Conservation (phyloP, 2,113 vertebrate species). For the Leucoraja erinaceus region DNA sequence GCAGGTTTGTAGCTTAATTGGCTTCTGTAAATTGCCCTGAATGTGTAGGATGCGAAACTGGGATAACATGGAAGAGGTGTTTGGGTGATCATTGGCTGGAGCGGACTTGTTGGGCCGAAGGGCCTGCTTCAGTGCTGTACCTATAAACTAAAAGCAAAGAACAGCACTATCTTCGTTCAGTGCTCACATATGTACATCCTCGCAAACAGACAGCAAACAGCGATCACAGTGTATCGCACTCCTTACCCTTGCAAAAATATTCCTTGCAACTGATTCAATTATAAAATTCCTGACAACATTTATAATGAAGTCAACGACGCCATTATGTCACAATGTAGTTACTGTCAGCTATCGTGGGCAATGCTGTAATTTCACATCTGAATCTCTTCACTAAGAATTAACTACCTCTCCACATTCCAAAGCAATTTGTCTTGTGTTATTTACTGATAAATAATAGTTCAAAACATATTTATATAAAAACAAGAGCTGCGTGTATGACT, state of each 20-base stretch:
- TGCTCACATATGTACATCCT: neutral
- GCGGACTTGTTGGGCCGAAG: too few species aligned
- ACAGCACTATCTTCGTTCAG: neutral
- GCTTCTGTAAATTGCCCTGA: too few species aligned
- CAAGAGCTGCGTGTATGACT: neutral
- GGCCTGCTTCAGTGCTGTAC: too few species aligned
- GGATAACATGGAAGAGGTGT: too few species aligned
- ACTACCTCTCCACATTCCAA: neutral
- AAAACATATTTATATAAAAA: slow-evolving; percentile 19
- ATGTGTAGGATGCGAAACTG: too few species aligned
- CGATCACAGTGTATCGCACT: neutral
- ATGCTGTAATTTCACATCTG: neutral
- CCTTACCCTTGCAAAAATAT: neutral
- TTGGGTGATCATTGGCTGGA: too few species aligned
- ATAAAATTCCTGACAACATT: neutral
- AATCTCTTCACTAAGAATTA: neutral
- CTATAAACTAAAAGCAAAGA: too few species aligned
- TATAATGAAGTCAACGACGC: neutral
- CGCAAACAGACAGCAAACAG: neutral
- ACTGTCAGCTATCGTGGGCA: neutral
- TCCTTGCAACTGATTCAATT: neutral
- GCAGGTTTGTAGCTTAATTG: too few species aligned
- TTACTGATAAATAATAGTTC: slow-evolving; percentile 16
- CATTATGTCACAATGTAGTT: neutral
- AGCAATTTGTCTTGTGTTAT: neutral